A percentile compares a stretch with the other conserved stretches of the same genome.
phyloP scores from a whole-genome alignment of 2,797 vertebrate genomes.

The Eidolon dupreanum region DNA sequence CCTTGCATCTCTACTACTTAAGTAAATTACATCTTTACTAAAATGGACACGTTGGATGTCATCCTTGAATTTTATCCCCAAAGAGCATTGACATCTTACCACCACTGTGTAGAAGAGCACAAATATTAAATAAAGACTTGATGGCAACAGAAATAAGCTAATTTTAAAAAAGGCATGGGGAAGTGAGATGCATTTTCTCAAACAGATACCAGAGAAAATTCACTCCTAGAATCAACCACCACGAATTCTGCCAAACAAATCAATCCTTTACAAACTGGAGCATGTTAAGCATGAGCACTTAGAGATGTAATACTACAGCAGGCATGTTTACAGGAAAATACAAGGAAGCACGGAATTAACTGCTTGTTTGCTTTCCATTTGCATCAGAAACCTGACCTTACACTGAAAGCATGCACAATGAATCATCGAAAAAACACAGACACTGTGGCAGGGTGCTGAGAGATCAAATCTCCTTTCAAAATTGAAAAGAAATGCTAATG shows the following conservation, averaged over 20 bases:
- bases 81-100: background rate
- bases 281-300: background rate
- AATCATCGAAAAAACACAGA: conserved; percentile 1
- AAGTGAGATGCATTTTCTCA: background rate
- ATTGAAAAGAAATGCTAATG: conserved; percentile 64
- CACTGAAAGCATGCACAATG: background rate
- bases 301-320: background rate
- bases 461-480: conserved; percentile 67
- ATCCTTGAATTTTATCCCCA: background rate
- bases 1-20: background rate
- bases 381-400: background rate
- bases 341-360: background rate
- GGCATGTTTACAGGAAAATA: background rate
- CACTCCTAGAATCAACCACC: background rate
- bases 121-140: background rate
- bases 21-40: background rate
- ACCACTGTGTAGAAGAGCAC: background rate
- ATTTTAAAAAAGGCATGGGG: background rate
- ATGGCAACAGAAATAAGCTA: conserved; percentile 34
- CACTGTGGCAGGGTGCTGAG: background rate
- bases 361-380: background rate
- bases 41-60: background rate
- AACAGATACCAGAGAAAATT: background rate
- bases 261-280: background rate
- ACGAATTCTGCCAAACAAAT: background rate